These are phyloP conservation scores for Teleogryllus occipitalis DNA, from an alignment of 1,140 invertebrate genomes.

Conservation along the genomic window DNA sequence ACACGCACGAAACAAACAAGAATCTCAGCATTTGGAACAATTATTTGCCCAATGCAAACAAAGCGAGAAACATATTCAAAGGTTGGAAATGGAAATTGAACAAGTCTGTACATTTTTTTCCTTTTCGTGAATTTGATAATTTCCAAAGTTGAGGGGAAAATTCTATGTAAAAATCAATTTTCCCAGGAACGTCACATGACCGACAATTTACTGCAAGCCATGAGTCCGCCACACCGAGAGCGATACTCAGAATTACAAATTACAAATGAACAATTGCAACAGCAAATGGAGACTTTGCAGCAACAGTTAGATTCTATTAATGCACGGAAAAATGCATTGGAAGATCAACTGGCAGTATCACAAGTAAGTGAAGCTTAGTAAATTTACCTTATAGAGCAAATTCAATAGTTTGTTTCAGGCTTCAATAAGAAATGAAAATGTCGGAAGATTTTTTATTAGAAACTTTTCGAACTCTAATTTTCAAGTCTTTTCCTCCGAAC, in stretches of 20 bases:
- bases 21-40: conserved; percentile 52
- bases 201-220: conserved; percentile 50
- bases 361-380: conserved; percentile 29
- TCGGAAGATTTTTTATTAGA: no score
- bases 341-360: conserved; percentile 64
- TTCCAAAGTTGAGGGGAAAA: no score
- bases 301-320: conserved; percentile 52
- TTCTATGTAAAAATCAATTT: neutral
- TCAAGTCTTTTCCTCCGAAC: no score
- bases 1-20: conserved; percentile 46
- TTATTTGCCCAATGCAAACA: conserved; percentile 56
- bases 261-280: conserved; percentile 44
- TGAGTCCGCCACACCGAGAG: conserved; percentile 43
- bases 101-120: conserved; percentile 31
- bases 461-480: no score
- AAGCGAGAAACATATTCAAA: conserved; percentile 55
- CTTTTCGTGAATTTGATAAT: no score
- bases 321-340: conserved; percentile 52
- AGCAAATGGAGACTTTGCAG: conserved; percentile 51
- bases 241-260: conserved; percentile 45
- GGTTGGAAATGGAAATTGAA: conserved; percentile 60
- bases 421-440: no score
- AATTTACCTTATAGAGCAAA: no score
- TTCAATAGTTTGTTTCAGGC: no score
- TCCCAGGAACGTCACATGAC: conserved; percentile 47